Evolutionary conservation across 2,113 vertebrate genomes (phyloP), one percentile per base, ranked within the genome.

Genomic region (Corynorhinus townsendii): DNA sequence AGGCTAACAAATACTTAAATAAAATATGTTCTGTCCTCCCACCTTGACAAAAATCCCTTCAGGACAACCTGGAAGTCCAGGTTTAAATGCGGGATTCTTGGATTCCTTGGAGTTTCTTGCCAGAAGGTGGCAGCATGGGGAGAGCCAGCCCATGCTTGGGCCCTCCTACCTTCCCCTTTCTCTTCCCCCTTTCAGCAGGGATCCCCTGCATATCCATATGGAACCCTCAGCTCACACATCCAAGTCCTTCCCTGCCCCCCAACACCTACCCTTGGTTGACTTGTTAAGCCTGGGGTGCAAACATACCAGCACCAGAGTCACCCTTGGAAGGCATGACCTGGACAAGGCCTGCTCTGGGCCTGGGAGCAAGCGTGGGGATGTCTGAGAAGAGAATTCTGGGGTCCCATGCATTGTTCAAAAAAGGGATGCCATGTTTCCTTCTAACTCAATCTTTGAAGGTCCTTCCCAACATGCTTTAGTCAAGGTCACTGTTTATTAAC

Each of bases 21-120:
- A 66, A 90, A 86, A 28, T 85, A 45, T 47, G 43, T 75, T 73
- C 80, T 91, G 30, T 35, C 56, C 43, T 91, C 88, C 82, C 85
- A 66, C 71, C 82, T 90, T 49, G 52, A 82, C 86, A 94, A 87
- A 96, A 90, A 86, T 73, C 89, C 82, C 86, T 95, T 96, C 69
- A 33, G 81, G 62, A 85, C 77, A 81, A 76, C 73, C 68, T 94
- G 94, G 59, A 87, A 82, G 19, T 47, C 59, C 56, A 90, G 24
- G 86, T 54, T 73, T 86, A 40, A 40, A 69, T 62, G 35, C 81
- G 80, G 72, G 71, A 76, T 88, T 77, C 77, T 76, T 71, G 69
- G 45, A 35, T 26, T 68, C 76, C 54, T 82, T 43, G 17, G 47
- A 75, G 20, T 59, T 79, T 49, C 40, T 26, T 90, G 77, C 54